These are phyloP conservation scores for Pyrrhosoma nymphula DNA, from an alignment of 2,888 invertebrate genomes.

Conservation along the genomic window DNA sequence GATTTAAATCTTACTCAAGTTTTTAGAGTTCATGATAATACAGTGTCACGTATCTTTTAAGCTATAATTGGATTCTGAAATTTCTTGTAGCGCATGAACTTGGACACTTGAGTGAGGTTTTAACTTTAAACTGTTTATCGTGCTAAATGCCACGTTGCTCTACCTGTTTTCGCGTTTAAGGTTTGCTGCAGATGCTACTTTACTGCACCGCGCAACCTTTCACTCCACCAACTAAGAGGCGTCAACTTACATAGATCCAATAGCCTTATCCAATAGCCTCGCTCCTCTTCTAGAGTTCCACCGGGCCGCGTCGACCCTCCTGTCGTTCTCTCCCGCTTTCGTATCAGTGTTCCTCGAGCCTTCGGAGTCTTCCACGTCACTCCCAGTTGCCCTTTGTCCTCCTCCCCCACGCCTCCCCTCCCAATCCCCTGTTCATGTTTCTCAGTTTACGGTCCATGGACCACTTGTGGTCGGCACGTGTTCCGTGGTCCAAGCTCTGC, in stretches of 20 bases:
- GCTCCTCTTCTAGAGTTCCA: neutral
- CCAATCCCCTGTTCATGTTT: neutral
- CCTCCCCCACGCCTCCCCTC: neutral
- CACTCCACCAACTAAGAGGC: neutral
- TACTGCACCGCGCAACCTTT: neutral
- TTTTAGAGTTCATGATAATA: too few species aligned
- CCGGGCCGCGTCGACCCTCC: neutral
- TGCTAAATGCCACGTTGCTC: neutral
- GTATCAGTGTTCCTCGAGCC: neutral
- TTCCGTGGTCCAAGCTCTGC: neutral
- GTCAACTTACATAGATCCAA: neutral
- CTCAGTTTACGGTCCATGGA: neutral
- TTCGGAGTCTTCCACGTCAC: neutral
- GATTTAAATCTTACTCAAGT: too few species aligned
- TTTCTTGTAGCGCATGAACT: neutral
- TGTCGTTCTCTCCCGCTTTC: neutral
- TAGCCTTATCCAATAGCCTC: neutral
- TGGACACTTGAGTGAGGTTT: neutral
- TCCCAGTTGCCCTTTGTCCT: conserved; percentile 1
- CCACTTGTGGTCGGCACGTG: neutral
- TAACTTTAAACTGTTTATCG: too few species aligned
- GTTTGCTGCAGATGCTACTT: neutral
- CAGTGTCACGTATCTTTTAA: too few species aligned
- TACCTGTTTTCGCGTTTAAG: neutral
- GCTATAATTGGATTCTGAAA: too few species aligned